Conservation (phyloP, 2,888 invertebrate genomes). For the Platerodrilus igneus region DNA sequence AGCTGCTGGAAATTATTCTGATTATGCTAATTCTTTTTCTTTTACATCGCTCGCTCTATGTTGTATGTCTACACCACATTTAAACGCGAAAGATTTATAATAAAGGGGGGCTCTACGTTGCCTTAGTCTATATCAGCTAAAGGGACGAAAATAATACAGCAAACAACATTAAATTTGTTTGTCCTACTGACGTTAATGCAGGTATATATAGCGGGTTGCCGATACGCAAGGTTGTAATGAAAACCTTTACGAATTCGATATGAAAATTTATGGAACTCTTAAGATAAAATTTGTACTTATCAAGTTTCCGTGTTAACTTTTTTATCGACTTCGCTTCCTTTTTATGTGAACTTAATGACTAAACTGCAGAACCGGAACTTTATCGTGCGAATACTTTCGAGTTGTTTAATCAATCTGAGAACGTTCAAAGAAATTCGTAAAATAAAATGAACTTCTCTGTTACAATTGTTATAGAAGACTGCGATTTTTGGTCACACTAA, state of each 20-base stretch:
- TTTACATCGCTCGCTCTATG: constrained; percentile 40
- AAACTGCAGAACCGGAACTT: constrained; percentile 35
- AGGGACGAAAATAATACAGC: too few relatives aligned
- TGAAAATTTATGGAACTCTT: constrained; percentile 26
- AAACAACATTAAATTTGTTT: too few relatives aligned
- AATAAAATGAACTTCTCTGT: too few relatives aligned
- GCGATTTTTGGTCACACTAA: too few relatives aligned
- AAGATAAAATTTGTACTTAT: constrained; percentile 32
- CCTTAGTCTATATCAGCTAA: constrained; percentile 20
- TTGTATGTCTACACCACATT: constrained; percentile 42
- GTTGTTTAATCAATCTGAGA: too few relatives aligned
- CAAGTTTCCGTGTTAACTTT: constrained; percentile 33
- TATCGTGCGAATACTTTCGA: too few relatives aligned
- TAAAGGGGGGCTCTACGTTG: constrained; percentile 30
- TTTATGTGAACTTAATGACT: constrained; percentile 36
- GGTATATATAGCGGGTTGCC: constrained; percentile 17
- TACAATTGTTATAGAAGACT: too few relatives aligned
- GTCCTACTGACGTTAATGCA: constrained; percentile 7
- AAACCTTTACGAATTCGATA: constrained; percentile 21
- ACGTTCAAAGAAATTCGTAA: too few relatives aligned
- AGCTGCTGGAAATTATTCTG: constrained; percentile 60
- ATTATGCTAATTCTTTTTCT: constrained; percentile 60
- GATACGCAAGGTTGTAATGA: constrained; percentile 13
- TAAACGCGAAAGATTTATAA: constrained; percentile 38
- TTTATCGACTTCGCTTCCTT: constrained; percentile 33